Conservation (phyloP, 2,113 vertebrate species). For the Sphyrna mokarran region DNA sequence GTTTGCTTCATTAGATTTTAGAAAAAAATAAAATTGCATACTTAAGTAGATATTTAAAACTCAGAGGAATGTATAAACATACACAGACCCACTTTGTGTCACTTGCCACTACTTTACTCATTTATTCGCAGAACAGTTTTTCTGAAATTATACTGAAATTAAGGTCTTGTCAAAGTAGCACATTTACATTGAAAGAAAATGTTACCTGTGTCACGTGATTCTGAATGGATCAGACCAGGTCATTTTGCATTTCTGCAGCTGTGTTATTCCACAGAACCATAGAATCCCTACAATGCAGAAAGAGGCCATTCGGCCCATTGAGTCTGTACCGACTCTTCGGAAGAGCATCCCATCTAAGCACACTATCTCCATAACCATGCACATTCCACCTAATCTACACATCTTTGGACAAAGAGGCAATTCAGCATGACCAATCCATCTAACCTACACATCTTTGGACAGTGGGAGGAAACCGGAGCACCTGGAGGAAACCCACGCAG, state of each 20-base stretch:
- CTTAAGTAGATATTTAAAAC: background rate
- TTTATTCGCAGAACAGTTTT: background rate
- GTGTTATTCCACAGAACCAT: background rate
- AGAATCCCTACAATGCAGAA: too few relatives aligned
- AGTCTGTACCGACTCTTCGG: too few relatives aligned
- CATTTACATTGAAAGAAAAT: background rate
- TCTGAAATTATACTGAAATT: background rate
- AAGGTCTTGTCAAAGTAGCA: background rate
- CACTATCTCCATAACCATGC: too few relatives aligned
- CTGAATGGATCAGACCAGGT: background rate
- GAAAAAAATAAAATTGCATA: background rate
- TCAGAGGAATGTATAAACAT: background rate
- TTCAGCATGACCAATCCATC: too few relatives aligned
- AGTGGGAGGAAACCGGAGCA: too few relatives aligned
- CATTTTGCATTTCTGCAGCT: background rate
- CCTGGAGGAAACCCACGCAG: too few relatives aligned
- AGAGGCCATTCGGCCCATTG: too few relatives aligned
- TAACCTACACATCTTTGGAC: too few relatives aligned
- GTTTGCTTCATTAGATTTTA: background rate
- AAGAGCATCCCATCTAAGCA: too few relatives aligned
- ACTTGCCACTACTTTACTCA: background rate
- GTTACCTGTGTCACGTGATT: background rate
- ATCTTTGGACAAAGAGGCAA: too few relatives aligned
- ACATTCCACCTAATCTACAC: too few relatives aligned
- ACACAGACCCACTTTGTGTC: background rate